phyloP scores from a whole-genome alignment of 92 coral and sea anemone genomes.

The Zoanthus sansibaricus region DNA sequence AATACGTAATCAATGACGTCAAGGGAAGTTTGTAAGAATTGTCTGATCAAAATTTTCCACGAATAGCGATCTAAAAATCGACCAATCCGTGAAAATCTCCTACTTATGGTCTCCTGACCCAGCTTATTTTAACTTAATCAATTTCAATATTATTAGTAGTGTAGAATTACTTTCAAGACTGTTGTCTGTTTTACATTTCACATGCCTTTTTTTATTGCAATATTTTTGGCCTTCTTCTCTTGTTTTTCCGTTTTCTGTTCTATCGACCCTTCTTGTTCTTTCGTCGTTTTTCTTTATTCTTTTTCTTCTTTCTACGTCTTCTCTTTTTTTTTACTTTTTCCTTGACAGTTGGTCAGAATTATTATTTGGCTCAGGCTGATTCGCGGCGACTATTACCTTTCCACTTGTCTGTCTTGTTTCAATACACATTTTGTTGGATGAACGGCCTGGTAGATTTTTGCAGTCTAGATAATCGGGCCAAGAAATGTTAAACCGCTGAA shows the following conservation, averaged over 20 bases:
- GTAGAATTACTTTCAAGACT: no score
- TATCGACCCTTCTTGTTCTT: conserved; percentile 25
- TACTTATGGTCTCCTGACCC: no score
- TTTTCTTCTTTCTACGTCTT: conserved; percentile 22
- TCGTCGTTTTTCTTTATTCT: conserved; percentile 17
- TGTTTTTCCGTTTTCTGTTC: conserved; percentile 22
- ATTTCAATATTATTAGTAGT: no score
- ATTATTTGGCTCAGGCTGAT: no score
- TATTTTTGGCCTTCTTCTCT: conserved; percentile 6
- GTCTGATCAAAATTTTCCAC: no score
- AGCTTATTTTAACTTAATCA: no score
- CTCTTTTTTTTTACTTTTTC: conserved; percentile 11
- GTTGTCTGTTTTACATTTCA: neutral
- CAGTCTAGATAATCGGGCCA: neutral
- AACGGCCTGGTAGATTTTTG: neutral
- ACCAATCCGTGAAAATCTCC: no score
- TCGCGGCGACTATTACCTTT: neutral
- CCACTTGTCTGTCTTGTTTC: conserved; percentile 11
- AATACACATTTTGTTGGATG: conserved; percentile 15
- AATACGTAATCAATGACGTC: no score
- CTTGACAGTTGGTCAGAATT: neutral
- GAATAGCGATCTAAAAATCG: no score
- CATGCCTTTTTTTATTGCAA: conserved; percentile 8
- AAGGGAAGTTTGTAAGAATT: no score
- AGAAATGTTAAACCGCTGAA: neutral